phyloP scores from a whole-genome alignment of 2,888 invertebrate species.

The Nasonovia ribisnigri region DNA sequence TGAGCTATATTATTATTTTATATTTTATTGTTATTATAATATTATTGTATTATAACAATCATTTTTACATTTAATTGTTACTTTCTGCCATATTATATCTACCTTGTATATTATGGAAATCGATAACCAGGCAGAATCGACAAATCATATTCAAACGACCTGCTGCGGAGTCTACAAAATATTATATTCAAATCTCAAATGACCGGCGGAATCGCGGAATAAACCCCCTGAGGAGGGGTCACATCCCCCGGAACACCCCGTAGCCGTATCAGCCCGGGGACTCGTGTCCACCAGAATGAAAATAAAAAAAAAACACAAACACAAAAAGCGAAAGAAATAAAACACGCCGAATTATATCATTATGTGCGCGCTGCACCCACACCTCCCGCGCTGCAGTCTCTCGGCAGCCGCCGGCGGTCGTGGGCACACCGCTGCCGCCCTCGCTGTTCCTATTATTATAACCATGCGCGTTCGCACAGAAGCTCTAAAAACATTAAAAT shows the following conservation, averaged over 20 bases:
- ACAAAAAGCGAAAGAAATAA: not conserved
- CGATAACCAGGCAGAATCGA: no score
- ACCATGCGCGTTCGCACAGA: slow-evolving; percentile 49
- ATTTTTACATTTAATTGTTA: no score
- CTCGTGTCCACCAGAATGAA: not conserved
- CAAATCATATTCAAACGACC: no score
- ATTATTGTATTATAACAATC: no score
- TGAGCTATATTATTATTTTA: no score
- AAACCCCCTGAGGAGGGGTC: not conserved
- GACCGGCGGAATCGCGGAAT: no score
- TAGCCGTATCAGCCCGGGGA: not conserved
- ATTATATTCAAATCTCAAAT: no score
- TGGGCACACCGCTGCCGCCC: slow-evolving; percentile 4
- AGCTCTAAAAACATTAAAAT: slow-evolving; percentile 60
- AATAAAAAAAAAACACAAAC: not conserved
- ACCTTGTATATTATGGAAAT: no score
- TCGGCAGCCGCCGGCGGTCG: slow-evolving; percentile 46
- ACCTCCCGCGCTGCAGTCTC: not conserved
- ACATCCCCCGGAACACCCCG: not conserved
- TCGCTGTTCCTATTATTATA: slow-evolving; percentile 43
- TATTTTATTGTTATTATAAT: no score
- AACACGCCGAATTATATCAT: not conserved
- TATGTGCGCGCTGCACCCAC: not conserved
- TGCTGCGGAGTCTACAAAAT: no score
- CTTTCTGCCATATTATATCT: no score